Percentiles rank a stretch among this genome's conserved stretches.
Conservation (phyloP, 2,888 invertebrate species). For the Polymixis flavicincta region DNA sequence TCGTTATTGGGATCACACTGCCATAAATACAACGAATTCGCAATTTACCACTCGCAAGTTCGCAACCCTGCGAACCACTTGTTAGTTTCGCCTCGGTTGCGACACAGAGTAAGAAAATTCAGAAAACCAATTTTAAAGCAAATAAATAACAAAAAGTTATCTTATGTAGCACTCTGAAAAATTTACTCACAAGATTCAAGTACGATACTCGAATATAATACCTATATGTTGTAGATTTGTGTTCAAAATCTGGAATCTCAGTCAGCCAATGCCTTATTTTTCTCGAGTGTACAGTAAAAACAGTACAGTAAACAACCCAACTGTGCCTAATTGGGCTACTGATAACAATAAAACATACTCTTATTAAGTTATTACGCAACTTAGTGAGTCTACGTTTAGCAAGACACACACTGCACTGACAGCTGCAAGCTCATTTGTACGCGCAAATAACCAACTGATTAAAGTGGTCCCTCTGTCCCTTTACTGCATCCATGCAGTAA, state of each 20-base stretch:
- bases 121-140: constrained; percentile 15
- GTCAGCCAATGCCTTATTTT: not conserved
- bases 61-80: constrained; percentile 47
- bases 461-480: constrained; percentile 33
- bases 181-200: not conserved
- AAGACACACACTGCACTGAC: too few relatives aligned
- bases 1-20: constrained; percentile 19
- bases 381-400: not conserved
- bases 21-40: constrained; percentile 39
- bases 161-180: too few relatives aligned
- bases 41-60: constrained; percentile 36
- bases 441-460: not conserved
- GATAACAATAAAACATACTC: too few relatives aligned
- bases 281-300: not conserved
- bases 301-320: not conserved
- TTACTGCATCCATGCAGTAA: constrained; percentile 63
- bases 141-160: too few relatives aligned
- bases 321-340: not conserved
- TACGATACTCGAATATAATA: not conserved
- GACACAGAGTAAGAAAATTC: constrained; percentile 7
- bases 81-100: constrained; percentile 44
- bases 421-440: too few relatives aligned
- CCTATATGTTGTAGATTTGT: not conserved
- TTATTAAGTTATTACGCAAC: not conserved
- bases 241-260: not conserved